Conservation (phyloP, 2,888 invertebrate species). For the Caenorhabditis sp. region DNA sequence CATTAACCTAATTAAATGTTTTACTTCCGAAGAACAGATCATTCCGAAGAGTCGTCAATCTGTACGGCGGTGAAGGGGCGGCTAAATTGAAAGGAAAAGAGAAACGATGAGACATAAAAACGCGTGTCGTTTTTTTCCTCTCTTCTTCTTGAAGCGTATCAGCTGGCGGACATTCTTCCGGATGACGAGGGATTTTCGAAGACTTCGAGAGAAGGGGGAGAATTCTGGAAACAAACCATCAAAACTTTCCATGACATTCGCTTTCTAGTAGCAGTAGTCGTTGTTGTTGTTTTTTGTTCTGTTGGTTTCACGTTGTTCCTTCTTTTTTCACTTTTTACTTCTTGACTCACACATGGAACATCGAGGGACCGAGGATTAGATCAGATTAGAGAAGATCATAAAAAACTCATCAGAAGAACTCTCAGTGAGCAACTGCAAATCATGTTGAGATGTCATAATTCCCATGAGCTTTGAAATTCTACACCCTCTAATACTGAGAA, state of each 20-base stretch:
- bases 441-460: slow-evolving; percentile 28
- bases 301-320: slow-evolving; percentile 20
- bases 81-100: slow-evolving; percentile 55
- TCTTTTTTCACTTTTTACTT: slow-evolving; percentile 17
- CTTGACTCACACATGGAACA: slow-evolving; percentile 4
- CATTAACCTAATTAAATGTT: slow-evolving; percentile 50
- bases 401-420: slow-evolving; percentile 21
- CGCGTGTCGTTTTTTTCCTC: slow-evolving; percentile 40
- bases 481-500: neutral
- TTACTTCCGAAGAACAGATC: slow-evolving; percentile 55
- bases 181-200: slow-evolving; percentile 29
- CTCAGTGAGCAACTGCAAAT: slow-evolving; percentile 18
- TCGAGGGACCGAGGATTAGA: slow-evolving; percentile 20
- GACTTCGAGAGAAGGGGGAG: neutral
- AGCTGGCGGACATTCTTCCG: slow-evolving; percentile 52
- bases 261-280: slow-evolving; percentile 14
- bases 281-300: slow-evolving; percentile 38
- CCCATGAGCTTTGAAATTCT: slow-evolving; percentile 13
- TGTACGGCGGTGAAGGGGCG: slow-evolving; percentile 49
- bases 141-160: slow-evolving; percentile 40
- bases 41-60: slow-evolving; percentile 46
- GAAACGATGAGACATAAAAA: slow-evolving; percentile 60
- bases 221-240: slow-evolving; percentile 34
- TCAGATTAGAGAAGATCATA: slow-evolving; percentile 24
- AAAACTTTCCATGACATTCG: slow-evolving; percentile 34